Percentiles rank a stretch among this genome's conserved stretches.
These are phyloP conservation scores for Lepilemur ruficaudatus DNA, from an alignment of 2,797 vertebrate species.

Conservation along the genomic window DNA sequence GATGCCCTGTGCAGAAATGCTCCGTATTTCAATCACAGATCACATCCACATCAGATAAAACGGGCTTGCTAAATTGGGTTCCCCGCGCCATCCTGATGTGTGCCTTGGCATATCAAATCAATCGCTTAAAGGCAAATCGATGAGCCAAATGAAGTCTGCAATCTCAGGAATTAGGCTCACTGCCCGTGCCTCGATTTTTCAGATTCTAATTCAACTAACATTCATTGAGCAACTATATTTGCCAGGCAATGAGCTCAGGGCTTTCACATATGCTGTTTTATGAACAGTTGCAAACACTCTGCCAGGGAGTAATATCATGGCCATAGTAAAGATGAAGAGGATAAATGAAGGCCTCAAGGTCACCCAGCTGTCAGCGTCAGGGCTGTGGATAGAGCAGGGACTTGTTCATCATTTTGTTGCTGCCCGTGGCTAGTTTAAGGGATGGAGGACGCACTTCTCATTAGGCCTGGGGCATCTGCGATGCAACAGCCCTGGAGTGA, in stretches of 20 bases:
- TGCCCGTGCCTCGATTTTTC: constrained; percentile 45
- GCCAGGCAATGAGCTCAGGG: constrained; percentile 13
- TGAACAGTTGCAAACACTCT: not conserved
- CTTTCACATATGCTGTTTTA: constrained; percentile 34
- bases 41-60: constrained; percentile 63
- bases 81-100: constrained; percentile 13
- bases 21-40: constrained; percentile 64
- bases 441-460: not conserved
- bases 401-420: not conserved
- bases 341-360: not conserved
- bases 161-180: constrained; percentile 51
- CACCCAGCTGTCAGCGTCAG: not conserved
- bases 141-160: constrained; percentile 71
- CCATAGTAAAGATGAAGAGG: not conserved
- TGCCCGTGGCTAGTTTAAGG: not conserved
- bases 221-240: constrained; percentile 74
- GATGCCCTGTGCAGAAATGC: not conserved
- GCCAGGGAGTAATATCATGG: not conserved
- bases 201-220: constrained; percentile 65
- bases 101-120: constrained; percentile 69
- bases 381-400: not conserved
- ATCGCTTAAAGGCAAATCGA: constrained; percentile 69
- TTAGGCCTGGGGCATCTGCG: not conserved
- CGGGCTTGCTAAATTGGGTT: constrained; percentile 55
- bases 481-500: not conserved